Evolutionary conservation across 2,797 vertebrate species (phyloP).

Genomic region (Acipenser ruthenus): DNA sequence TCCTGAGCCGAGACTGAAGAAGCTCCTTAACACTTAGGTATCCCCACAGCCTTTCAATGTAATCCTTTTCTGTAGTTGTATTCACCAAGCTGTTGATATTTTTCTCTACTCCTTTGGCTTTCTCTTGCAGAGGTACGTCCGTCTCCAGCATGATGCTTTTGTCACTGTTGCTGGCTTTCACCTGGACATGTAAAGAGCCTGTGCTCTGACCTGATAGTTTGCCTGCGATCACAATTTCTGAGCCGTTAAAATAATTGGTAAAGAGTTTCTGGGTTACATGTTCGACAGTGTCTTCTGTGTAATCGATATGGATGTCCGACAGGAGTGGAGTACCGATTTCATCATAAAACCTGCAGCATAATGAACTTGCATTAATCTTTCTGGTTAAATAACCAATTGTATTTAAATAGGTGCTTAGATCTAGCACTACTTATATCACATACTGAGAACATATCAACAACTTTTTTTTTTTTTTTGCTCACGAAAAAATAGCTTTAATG

Average conservation of each 20-base stretch:
- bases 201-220: conserved; percentile 65
- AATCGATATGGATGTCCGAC: conserved; percentile 80
- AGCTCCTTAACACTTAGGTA: conserved; percentile 80
- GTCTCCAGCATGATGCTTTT: conserved; percentile 77
- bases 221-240: conserved; percentile 84
- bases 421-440: too few relatives aligned
- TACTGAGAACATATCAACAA: too few relatives aligned
- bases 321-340: conserved; percentile 92
- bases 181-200: conserved; percentile 71
- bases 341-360: conserved; percentile 76
- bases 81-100: conserved; percentile 35
- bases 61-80: conserved; percentile 43
- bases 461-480: too few relatives aligned
- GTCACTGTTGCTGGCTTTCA: conserved; percentile 82
- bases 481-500: too few relatives aligned
- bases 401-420: too few relatives aligned
- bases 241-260: conserved; percentile 95
- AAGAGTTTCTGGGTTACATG: conserved; percentile 83
- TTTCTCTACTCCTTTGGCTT: conserved; percentile 46
- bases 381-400: too few relatives aligned
- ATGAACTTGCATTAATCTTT: too few relatives aligned
- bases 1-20: conserved; percentile 63
- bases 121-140: conserved; percentile 61
- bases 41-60: conserved; percentile 78
- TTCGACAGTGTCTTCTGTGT: conserved; percentile 62